Evolutionary conservation across 37 sponge, comb jelly and placozoan genomes (phyloP), one percentile per base, ranked within the genome.

Genomic region (Beroe forskalii): DNA sequence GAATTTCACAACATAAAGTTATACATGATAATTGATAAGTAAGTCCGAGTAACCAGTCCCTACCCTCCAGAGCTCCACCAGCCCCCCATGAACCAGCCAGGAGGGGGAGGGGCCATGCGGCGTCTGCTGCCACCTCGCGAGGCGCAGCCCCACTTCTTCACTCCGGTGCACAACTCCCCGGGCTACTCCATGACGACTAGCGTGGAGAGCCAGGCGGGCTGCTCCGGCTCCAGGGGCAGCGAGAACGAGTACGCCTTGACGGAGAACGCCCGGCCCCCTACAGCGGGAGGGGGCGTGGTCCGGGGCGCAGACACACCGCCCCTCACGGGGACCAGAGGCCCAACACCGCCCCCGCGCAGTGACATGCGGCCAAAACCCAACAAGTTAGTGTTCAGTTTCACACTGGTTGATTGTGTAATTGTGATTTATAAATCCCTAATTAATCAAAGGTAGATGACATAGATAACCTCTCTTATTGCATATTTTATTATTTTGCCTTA

Each of bases 21-120:
- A n/a, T n/a, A n/a, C n/a, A n/a, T n/a, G n/a, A n/a, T n/a, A n/a
- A n/a, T n/a, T n/a, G n/a, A n/a, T n/a, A n/a, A n/a, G n/a, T n/a
- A n/a, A n/a, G n/a, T n/a, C n/a, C n/a, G n/a, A n/a, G n/a, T n/a
- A n/a, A n/a, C n/a, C n/a, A n/a, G n/a, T n/a, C n/a, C n/a, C n/a
- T n/a, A n/a, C n/a, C n/a, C n/a, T 69, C 32, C 72, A 69, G 72
- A 69, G 38, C 72, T 69, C 0, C 72, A 69, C 72, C 72, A 69
- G 38, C 72, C 72, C 4, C 72, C 72, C 1, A 8, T 37, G 19
- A 48, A 12, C 12, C 55, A 48, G 12, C 60, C 9, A 55, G 60
- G 60, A 55, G 2, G 66, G 66, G 1, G 39, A 36, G 38, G 55
- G 12, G 55, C 12, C 6, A 6, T 48, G 55, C 55, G 12, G 55